Base-by-base conservation (phyloP, 2,888 invertebrate species). In the Tenthredo distinguenda region DNA sequence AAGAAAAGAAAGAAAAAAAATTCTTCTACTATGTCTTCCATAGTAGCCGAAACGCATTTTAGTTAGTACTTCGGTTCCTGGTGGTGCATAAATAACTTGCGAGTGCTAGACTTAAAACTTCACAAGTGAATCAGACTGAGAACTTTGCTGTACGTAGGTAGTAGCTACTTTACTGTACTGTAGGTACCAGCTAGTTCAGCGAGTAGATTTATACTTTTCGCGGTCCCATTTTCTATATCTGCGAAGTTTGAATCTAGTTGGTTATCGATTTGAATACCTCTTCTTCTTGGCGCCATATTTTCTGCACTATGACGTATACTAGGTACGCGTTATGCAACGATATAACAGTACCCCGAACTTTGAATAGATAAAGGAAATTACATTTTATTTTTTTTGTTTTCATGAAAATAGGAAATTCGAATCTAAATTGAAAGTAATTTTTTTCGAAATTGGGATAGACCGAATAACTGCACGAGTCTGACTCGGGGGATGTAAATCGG, bases 221-320 rank as follows among this genome's bases (percentile, higher is more conserved):
- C 31, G 68, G 68, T 68, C 15, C 18, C 68, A 68, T 68, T 68
- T 68, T 68, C 68, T 26, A 68, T 34, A 18, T 68, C 12, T 62
- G 7, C 10, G 2, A 72, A 72, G 21, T 72, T 34, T 72, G 40
- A 72, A 72, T 72, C 71, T 40, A 74, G 43, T 47, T 15, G 43
- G 21, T 74, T 26, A 74, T 74, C 74, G 47, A 74, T 74, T 74
- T 31, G 74, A 26, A 74, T n/a, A n/a, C n/a, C 37, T 40, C 40
- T n/a, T 21, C 71, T 40, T 72, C 71, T n/a, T 4, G 7, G 26
- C 12, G 62, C 0, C 26, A 62, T 62, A 21, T 62, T 62, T 26
- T 21, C 62, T 62, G 10, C 1, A 62, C 21, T 21, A 62, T 26
- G 2, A 50, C 1, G 5, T 50, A 18, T 18, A n/a, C 26, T 26